phyloP scores from a whole-genome alignment of 2,797 vertebrate species.

The Malurus splendens region DNA sequence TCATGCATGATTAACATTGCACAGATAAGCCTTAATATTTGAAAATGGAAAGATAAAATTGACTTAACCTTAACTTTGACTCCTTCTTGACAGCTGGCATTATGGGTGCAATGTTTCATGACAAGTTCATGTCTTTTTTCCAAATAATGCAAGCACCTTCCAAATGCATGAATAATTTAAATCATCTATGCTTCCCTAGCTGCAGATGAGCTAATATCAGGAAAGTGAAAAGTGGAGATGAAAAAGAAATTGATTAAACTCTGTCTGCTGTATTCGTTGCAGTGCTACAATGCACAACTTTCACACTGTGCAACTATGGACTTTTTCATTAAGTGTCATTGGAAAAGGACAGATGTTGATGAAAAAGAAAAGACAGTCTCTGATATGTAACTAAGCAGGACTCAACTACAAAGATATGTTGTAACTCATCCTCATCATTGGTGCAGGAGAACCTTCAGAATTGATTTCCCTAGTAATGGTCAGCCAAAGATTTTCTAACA shows the following conservation, averaged over 20 bases:
- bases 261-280: not conserved
- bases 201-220: constrained; percentile 4
- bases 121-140: constrained; percentile 3
- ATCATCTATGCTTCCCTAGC: not conserved
- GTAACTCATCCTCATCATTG: not conserved
- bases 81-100: constrained; percentile 15
- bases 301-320: not conserved
- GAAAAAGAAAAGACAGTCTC: not conserved
- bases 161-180: constrained; percentile 41
- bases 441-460: not conserved
- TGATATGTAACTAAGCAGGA: not conserved
- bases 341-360: not conserved
- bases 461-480: not conserved
- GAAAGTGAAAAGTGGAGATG: not conserved
- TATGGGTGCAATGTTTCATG: constrained; percentile 9
- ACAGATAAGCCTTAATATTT: constrained; percentile 15
- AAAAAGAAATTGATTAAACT: not conserved
- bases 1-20: constrained; percentile 21
- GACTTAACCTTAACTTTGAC: constrained; percentile 40
- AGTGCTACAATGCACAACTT: not conserved
- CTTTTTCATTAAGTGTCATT: not conserved
- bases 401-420: not conserved
- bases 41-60: constrained; percentile 13
- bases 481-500: not conserved
- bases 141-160: constrained; percentile 23